These are phyloP conservation scores for Otis tarda DNA, from an alignment of 2,113 vertebrate genomes.

Conservation along the genomic window DNA sequence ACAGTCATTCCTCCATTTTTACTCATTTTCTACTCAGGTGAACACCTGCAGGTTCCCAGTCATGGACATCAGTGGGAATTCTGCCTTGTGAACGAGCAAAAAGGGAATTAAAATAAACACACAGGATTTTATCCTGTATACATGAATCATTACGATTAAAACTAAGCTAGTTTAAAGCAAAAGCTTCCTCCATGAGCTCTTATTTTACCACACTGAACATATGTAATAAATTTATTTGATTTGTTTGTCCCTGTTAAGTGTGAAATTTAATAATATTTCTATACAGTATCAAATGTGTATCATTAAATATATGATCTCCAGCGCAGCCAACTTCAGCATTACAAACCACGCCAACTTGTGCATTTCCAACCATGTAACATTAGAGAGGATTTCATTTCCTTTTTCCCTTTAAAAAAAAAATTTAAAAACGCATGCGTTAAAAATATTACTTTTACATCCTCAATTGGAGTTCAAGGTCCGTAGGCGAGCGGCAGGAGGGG, in stretches of 20 bases:
- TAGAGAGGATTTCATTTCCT: slow-evolving; percentile 13
- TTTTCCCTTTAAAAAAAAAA: not conserved
- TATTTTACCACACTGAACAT: slow-evolving; percentile 15
- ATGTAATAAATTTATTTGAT: not conserved
- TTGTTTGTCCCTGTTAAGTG: slow-evolving; percentile 41
- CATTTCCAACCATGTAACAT: not conserved
- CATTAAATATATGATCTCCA: slow-evolving; percentile 2
- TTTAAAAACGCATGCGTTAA: not conserved
- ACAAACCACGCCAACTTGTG: not conserved
- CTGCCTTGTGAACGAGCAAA: not conserved
- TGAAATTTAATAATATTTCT: slow-evolving; percentile 58
- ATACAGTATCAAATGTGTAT: not conserved
- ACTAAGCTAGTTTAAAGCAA: slow-evolving; percentile 33
- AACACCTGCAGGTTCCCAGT: not conserved
- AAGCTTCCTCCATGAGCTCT: slow-evolving; percentile 9
- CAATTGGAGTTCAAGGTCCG: not conserved
- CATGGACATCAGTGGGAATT: not conserved
- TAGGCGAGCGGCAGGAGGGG: not conserved
- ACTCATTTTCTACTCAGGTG: not conserved
- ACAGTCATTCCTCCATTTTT: not conserved
- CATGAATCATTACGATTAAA: slow-evolving; percentile 3
- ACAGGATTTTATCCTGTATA: not conserved
- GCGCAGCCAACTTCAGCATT: not conserved
- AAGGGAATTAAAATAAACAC: slow-evolving; percentile 24
- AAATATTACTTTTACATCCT: not conserved